Evolutionary conservation across 1,140 invertebrate species (phyloP).

Genomic region (Drosophila insularis): DNA sequence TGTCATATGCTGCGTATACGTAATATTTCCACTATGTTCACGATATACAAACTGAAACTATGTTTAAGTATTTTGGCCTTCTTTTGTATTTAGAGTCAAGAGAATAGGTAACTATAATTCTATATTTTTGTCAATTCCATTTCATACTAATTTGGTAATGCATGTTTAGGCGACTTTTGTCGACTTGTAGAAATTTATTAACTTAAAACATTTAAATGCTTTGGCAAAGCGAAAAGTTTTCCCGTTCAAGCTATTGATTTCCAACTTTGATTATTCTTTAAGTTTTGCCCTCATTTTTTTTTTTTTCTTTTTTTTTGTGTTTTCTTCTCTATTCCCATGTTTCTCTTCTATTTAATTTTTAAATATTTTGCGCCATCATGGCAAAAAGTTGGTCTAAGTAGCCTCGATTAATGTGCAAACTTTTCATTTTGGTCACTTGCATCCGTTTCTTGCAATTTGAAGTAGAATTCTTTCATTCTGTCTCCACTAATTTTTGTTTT

Average conservation of each 20-base stretch:
- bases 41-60: no score
- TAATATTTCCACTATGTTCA: no score
- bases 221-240: background rate
- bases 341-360: constrained; percentile 5
- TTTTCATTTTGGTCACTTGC: constrained; percentile 55
- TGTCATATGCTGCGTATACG: no score
- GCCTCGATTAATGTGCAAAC: constrained; percentile 61
- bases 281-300: background rate
- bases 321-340: background rate
- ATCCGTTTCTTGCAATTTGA: constrained; percentile 50
- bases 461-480: constrained; percentile 14
- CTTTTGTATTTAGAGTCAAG: no score
- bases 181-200: background rate
- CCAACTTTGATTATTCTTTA: constrained; percentile 1
- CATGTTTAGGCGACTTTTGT: no score
- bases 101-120: no score
- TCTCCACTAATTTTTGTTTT: background rate
- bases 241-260: background rate
- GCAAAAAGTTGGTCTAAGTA: constrained; percentile 37
- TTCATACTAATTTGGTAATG: no score
- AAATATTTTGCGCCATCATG: background rate
- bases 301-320: background rate
- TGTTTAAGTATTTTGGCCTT: no score
- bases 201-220: constrained; percentile 4
- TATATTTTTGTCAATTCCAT: no score